A percentile compares a stretch with the other conserved stretches of the same genome.
Evolutionary conservation across 1,140 invertebrate genomes (phyloP).

Genomic region (Drosophila pseudoobscura): DNA sequence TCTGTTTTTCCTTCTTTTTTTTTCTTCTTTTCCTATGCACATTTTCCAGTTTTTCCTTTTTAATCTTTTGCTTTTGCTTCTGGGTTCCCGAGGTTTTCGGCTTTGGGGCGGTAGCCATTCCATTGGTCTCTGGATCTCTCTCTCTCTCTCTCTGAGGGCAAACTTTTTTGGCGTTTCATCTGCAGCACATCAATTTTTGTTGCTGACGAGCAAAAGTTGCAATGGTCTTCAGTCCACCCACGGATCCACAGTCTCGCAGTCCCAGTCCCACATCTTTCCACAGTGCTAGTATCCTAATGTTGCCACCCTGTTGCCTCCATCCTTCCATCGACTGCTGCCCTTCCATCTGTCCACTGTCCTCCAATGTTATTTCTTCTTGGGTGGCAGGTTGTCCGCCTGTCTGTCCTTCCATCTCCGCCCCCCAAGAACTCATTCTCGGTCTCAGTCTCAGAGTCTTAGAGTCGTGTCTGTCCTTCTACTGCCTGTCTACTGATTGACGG

Average conservation of each 20-base stretch:
- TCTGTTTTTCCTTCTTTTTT: conserved; percentile 65
- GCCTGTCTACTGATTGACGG: conserved; percentile 72
- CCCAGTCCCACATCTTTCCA: background rate
- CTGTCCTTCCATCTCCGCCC: conserved; percentile 7
- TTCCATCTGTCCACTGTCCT: too few species aligned
- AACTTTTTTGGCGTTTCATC: conserved; percentile 82
- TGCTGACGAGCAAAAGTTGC: conserved; percentile 82
- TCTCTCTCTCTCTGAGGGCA: conserved; percentile 57
- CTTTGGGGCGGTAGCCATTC: conserved; percentile 19
- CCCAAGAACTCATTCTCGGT: too few species aligned
- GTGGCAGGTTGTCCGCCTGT: conserved; percentile 59
- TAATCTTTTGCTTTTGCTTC: conserved; percentile 75
- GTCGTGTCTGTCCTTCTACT: conserved; percentile 16
- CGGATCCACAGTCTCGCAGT: conserved; percentile 31
- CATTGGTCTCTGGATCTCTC: background rate
- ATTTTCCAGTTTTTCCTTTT: conserved; percentile 72
- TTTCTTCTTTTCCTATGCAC: conserved; percentile 46
- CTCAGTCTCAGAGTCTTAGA: too few species aligned
- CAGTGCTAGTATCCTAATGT: conserved; percentile 30
- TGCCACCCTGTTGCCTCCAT: conserved; percentile 36
- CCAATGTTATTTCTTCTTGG: conserved; percentile 73
- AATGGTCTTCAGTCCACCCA: conserved; percentile 39
- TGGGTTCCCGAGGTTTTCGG: conserved; percentile 10
- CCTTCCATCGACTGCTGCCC: too few species aligned
- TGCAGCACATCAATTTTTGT: conserved; percentile 82